phyloP scores from a whole-genome alignment of 2,797 vertebrate genomes.

The Tapera naevia region DNA sequence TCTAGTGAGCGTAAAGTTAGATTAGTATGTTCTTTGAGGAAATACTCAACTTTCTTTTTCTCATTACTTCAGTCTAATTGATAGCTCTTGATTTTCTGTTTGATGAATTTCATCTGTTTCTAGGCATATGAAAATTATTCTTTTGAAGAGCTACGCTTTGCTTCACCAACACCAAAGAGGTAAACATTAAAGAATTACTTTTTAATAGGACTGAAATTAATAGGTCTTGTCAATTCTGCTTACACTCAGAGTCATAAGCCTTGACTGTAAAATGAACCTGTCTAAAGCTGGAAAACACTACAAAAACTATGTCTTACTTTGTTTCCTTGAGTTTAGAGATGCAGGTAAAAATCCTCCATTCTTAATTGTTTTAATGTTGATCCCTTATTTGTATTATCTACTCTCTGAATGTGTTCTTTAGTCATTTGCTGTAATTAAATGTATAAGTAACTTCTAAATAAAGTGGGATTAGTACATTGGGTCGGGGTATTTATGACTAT shows the following conservation, averaged over 20 bases:
- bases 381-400: neutral
- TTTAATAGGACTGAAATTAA: neutral
- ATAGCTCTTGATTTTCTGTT: neutral
- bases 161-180: constrained; percentile 98
- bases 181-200: constrained; percentile 57
- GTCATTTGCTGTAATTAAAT: neutral
- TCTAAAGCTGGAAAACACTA: neutral
- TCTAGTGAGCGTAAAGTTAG: neutral
- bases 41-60: neutral
- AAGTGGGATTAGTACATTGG: neutral
- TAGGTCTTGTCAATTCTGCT: neutral
- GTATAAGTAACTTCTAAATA: neutral
- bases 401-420: neutral
- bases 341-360: neutral
- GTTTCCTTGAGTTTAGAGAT: neutral
- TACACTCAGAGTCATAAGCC: neutral
- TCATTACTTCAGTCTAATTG: neutral
- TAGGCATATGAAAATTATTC: constrained; percentile 99
- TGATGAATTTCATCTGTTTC: constrained; percentile 5
- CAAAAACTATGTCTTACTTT: neutral
- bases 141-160: constrained; percentile 98
- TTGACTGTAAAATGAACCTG: neutral
- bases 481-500: neutral
- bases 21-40: neutral
- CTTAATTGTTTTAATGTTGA: neutral